A percentile compares a stretch with the other conserved stretches of the same genome.
Evolutionary conservation across 2,797 vertebrate species (phyloP).

Genomic region (Cynopterus sphinx): DNA sequence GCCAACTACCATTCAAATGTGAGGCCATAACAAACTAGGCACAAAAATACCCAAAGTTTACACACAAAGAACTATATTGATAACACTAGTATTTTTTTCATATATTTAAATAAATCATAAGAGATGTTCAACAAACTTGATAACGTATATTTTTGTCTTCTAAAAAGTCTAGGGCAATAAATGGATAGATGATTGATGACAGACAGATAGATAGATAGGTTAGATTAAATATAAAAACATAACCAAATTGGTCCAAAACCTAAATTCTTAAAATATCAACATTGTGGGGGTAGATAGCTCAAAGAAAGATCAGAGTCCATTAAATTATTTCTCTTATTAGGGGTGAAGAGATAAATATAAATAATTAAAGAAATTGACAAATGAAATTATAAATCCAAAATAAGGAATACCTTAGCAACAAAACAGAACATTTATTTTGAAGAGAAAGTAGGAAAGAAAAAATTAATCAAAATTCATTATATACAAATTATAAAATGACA

Average conservation of each 20-base stretch:
- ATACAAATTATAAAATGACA: constrained; percentile 19
- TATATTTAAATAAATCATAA: constrained; percentile 2
- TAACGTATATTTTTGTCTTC: background rate
- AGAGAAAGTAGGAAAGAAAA: background rate
- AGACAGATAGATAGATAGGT: too few relatives aligned
- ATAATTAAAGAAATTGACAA: background rate
- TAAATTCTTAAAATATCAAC: constrained; percentile 7
- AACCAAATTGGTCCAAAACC: background rate
- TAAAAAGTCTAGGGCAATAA: background rate
- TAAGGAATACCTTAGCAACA: background rate
- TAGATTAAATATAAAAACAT: background rate
- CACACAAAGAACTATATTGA: background rate
- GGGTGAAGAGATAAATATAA: background rate
- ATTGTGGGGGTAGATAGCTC: background rate
- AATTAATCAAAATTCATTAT: constrained; percentile 1
- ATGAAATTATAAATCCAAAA: background rate
- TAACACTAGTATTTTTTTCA: background rate
- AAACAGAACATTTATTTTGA: background rate
- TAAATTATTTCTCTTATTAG: background rate
- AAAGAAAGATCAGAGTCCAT: background rate
- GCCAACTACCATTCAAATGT: background rate
- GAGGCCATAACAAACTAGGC: background rate
- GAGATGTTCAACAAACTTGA: background rate
- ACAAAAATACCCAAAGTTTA: background rate
- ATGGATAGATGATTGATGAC: too few relatives aligned